Evolutionary conservation across 2,113 vertebrate genomes (phyloP).

Genomic region (Nesospiza acunhae): DNA sequence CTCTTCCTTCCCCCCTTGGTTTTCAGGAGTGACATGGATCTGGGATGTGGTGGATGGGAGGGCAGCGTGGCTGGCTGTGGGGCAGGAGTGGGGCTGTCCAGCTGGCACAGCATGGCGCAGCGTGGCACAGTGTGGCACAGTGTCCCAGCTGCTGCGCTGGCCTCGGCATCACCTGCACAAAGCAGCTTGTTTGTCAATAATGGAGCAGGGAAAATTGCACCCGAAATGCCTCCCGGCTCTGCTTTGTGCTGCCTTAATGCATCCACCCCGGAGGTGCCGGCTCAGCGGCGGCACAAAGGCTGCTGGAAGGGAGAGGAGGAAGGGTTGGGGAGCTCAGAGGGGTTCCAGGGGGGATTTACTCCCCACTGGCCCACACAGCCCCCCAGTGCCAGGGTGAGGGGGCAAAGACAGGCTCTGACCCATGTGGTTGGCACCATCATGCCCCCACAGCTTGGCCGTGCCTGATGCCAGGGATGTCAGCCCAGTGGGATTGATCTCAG

Average conservation of each 20-base stretch:
- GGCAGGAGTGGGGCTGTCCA: not conserved
- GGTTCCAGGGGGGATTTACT: not conserved
- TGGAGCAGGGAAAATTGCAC: slow-evolving; percentile 66
- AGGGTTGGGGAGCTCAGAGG: not conserved
- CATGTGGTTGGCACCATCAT: accelerated
- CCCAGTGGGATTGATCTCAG: not conserved
- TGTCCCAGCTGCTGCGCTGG: slow-evolving; percentile 24
- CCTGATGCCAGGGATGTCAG: not conserved
- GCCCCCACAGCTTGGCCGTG: not conserved
- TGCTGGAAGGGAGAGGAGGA: not conserved
- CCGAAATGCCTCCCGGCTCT: slow-evolving; percentile 42
- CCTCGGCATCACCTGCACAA: slow-evolving; percentile 36
- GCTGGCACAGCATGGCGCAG: not conserved
- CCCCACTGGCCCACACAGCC: not conserved
- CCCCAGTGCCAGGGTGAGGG: accelerated
- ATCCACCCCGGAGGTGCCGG: not conserved
- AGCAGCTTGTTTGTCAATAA: slow-evolving; percentile 73
- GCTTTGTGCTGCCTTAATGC: slow-evolving; percentile 61
- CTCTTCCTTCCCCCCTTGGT: accelerated
- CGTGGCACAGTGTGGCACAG: not conserved
- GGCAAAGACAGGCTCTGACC: not conserved
- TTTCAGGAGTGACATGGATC: not conserved
- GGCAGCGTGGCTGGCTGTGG: not conserved
- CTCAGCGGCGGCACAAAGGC: not conserved
- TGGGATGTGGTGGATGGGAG: not conserved